phyloP scores from a whole-genome alignment of 37 sponge, comb jelly and placozoan species.

The Petrosia ficiformis region DNA sequence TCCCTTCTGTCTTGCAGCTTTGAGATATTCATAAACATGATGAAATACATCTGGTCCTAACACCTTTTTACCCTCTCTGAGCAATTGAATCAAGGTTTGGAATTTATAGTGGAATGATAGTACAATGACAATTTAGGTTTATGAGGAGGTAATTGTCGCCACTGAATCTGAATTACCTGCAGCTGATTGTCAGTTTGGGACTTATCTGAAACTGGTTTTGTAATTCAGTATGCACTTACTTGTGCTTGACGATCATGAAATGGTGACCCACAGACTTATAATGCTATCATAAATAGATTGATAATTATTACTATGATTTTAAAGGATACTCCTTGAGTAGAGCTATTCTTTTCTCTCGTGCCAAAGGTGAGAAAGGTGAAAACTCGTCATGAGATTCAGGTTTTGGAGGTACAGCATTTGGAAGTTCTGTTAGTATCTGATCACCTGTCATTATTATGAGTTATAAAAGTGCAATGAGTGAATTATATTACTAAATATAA shows the following conservation, averaged over 20 bases:
- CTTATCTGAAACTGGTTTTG: neutral
- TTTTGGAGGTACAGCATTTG: conserved; percentile 4
- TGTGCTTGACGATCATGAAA: too few species aligned
- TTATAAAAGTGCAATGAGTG: too few species aligned
- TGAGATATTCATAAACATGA: conserved; percentile 38
- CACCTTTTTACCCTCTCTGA: conserved; percentile 23
- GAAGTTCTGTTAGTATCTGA: neutral
- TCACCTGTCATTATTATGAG: too few species aligned
- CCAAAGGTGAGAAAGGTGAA: conserved; percentile 51
- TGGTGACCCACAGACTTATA: neutral
- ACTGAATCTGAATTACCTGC: too few species aligned
- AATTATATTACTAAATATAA: too few species aligned
- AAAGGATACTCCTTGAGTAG: conserved; percentile 34
- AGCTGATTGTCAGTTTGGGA: too few species aligned
- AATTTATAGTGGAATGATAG: too few species aligned
- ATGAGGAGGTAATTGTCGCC: too few species aligned
- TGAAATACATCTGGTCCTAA: conserved; percentile 39
- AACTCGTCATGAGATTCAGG: conserved; percentile 43
- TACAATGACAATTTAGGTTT: too few species aligned
- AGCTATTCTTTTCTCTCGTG: conserved; percentile 53
- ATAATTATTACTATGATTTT: neutral
- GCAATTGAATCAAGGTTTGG: neutral
- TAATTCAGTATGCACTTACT: too few species aligned
- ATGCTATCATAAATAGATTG: too few species aligned
- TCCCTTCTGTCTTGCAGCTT: conserved; percentile 13